Base-by-base conservation (phyloP, 2,113 vertebrate species). In the Sprattus sprattus region DNA sequence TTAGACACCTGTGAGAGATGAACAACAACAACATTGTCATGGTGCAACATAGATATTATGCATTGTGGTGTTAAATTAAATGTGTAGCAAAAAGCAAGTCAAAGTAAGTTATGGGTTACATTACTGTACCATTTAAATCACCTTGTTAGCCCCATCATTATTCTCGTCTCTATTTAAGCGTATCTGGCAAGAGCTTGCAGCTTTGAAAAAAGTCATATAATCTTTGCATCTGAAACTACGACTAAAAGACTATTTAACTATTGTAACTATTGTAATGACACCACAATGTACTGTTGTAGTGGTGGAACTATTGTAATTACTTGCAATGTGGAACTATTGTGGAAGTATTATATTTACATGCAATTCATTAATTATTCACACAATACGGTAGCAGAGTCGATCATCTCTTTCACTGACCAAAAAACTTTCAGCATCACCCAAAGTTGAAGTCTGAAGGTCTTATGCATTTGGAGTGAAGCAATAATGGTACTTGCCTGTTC, bases 401-500 rank as follows among this genome's bases (percentile, higher is more conserved):
- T 1, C 22, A 64, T 20, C 39, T 39, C 39, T 39, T 64, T 20
- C 50, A 47, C 46, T 11, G 47, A 49, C 7, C 47, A 49, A 49
- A 11, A 11, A 8, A 11, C 9, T 11, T 49, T 49, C 13, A 11
- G 9, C 47, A 49, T 49, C 47, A 49, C 47, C 47, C 47, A 2
- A 11, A 20, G 18, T 20, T 60, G 18, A 90, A 84, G 4, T 20
- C 54, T 60, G 20, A 60, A 4, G 54, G 4, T 60, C 20, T 60
- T 1, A 22, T 49, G 52, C 52, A 54, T 20, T 54, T 20, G 52
- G 18, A 20, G 52, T 4, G 15, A 8, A 8, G 60, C 18, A 22
- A 4, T 67, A 9, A 13, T 25, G n/a, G 9, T 90, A 92, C 91
- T 4, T 91, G 99, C 98, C 98, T 96, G 98, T 99, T 90, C 98